phyloP scores from a whole-genome alignment of 2,113 vertebrate genomes.

The Carlito syrichta region DNA sequence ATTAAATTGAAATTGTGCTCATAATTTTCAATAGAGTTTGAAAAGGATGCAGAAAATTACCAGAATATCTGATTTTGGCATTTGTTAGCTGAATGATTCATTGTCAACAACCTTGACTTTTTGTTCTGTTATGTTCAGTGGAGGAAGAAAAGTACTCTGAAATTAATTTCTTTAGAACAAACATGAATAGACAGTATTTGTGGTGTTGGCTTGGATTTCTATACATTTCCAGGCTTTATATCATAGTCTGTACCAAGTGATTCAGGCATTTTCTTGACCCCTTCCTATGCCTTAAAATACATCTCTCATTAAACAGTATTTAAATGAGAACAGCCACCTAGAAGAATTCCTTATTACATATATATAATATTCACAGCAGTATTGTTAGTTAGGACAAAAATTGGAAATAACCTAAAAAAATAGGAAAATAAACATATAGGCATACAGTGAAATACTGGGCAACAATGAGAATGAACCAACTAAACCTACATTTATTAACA shows the following conservation, averaged over 20 bases:
- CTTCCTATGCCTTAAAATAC: neutral
- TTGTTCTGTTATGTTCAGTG: slow-evolving; percentile 32
- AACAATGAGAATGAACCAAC: neutral
- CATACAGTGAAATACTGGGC: neutral
- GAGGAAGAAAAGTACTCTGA: slow-evolving; percentile 33
- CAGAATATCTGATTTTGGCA: slow-evolving; percentile 37
- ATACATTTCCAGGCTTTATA: neutral
- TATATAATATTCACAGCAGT: slow-evolving; percentile 1
- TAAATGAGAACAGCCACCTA: neutral
- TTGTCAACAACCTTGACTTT: slow-evolving; percentile 41
- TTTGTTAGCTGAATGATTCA: slow-evolving; percentile 38
- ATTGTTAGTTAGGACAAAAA: slow-evolving; percentile 16
- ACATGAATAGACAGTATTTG: neutral
- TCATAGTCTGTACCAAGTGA: neutral
- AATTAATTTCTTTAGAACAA: slow-evolving; percentile 49
- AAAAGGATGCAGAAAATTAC: slow-evolving; percentile 55
- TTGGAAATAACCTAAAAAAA: neutral
- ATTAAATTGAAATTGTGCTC: neutral
- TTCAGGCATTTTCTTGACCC: neutral
- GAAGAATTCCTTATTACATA: neutral
- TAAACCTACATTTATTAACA: neutral
- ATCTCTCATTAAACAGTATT: neutral
- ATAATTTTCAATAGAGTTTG: slow-evolving; percentile 54
- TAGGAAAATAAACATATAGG: neutral
- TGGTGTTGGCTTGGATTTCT: slow-evolving; percentile 38